Evolutionary conservation across 2,888 invertebrate species (phyloP).

Genomic region (Pimpla rufipes): DNA sequence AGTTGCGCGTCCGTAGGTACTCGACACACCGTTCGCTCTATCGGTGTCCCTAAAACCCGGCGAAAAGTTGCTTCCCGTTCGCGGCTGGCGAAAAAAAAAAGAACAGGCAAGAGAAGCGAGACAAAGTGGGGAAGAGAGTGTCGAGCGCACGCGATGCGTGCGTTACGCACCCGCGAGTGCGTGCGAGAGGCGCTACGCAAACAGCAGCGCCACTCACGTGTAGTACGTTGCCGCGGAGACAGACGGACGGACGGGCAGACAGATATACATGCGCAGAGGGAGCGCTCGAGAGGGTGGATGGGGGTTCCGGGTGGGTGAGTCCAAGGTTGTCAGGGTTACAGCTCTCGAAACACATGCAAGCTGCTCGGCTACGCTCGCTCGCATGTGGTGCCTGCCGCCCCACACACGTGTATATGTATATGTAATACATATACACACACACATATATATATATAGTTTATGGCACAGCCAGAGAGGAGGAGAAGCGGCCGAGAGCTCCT

Average conservation of each 20-base stretch:
- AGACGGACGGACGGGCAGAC: conserved; percentile 5
- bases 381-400: conserved; percentile 71
- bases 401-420: neutral
- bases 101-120: neutral
- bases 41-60: neutral
- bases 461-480: conserved; percentile 25
- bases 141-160: conserved; percentile 62
- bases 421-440: neutral
- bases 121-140: neutral
- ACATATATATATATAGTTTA: neutral
- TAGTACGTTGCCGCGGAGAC: conserved; percentile 25
- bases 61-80: neutral
- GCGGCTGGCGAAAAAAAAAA: neutral
- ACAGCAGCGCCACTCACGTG: conserved; percentile 27
- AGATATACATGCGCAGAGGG: conserved; percentile 37
- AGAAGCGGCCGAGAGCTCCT: conserved; percentile 28
- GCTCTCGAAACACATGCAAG: conserved; percentile 83
- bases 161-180: conserved; percentile 66
- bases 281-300: conserved; percentile 61
- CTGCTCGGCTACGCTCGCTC: too few relatives aligned
- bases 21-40: neutral
- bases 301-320: conserved; percentile 81
- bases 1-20: too few relatives aligned
- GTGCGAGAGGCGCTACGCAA: conserved; percentile 47
- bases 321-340: conserved; percentile 85